Conservation (phyloP, 2,797 vertebrate genomes). For the Myotis pilosus region DNA sequence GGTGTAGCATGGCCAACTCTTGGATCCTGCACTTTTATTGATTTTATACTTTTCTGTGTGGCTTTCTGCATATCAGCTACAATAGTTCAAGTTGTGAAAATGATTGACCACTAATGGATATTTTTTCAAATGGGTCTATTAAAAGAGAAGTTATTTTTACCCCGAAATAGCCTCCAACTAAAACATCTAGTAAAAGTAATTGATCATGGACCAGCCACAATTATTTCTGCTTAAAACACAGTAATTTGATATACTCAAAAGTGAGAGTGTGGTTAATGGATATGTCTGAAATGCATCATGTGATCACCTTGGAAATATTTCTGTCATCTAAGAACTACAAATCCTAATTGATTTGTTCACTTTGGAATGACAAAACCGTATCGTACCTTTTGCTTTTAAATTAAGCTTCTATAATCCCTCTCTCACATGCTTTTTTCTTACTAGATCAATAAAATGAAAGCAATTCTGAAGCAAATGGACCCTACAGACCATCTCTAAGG, state of each 20-base stretch:
- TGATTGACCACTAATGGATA: neutral
- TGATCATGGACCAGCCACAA: neutral
- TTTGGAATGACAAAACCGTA: neutral
- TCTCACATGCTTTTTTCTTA: neutral
- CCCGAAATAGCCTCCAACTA: neutral
- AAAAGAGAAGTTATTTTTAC: neutral
- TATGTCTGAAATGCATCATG: neutral
- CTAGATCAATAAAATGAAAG: neutral
- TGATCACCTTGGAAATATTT: neutral
- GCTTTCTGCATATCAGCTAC: neutral
- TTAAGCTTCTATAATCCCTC: neutral
- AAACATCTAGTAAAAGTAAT: neutral
- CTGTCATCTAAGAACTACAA: neutral
- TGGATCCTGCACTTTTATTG: neutral
- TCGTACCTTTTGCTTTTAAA: neutral
- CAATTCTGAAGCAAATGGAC: conserved; percentile 12
- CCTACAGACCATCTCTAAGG: neutral
- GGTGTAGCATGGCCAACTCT: neutral
- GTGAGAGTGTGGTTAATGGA: neutral
- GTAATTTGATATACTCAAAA: neutral
- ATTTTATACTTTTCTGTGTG: neutral
- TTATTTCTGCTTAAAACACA: neutral
- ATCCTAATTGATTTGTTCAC: neutral
- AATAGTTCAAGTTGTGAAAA: neutral
- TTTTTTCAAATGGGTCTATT: neutral